Base-by-base conservation (phyloP, 2,888 invertebrate genomes). In the Platypus cylindrus region DNA sequence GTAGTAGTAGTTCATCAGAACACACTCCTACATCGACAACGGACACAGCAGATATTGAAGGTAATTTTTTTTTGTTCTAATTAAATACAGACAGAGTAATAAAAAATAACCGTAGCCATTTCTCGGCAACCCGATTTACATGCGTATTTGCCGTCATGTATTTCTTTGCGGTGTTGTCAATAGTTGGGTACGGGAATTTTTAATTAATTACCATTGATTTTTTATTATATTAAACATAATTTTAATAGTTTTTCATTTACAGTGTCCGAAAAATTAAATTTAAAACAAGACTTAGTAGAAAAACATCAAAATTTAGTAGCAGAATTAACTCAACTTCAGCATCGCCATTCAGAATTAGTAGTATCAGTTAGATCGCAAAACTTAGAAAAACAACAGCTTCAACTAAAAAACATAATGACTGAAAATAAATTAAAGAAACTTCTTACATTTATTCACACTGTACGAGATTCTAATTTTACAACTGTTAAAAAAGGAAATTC, bases 231-330 rank as follows among this genome's bases (percentile, higher is more conserved):
- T 8, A 8, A 20, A 20, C 7, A 8, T 8, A 20, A 8, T 20
- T 8, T 8, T 8, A 8, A 7, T 8, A 20, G 9, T 8, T 20
- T 20, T 20, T 9, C n/a, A n/a, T n/a, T n/a, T n/a, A n/a, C n/a
- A n/a, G n/a, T n/a, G n/a, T n/a, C n/a, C n/a, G 64, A 63, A 48
- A 63, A 62, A 49, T 46, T 61, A 32, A 52, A 55, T 43, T 54
- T 61, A 47, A 63, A 59, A 49, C 50, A 52, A 39, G 48, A 51
- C 38, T 49, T 63, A 34, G 51, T 56, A 47, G 60, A 61, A 36
- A 53, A 54, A 46, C 61, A 59, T 45, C 53, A 54, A 43, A 49
- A 49, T 32, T 48, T 64, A 34, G 48, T 52, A 18, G 58, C 56
- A 17, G 62, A 63, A 49, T 46, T 63, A 41, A 59, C 55, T 3